Evolutionary conservation across 2,888 invertebrate species (phyloP), one percentile per base, ranked within the genome.

Genomic region (Dione juno): DNA sequence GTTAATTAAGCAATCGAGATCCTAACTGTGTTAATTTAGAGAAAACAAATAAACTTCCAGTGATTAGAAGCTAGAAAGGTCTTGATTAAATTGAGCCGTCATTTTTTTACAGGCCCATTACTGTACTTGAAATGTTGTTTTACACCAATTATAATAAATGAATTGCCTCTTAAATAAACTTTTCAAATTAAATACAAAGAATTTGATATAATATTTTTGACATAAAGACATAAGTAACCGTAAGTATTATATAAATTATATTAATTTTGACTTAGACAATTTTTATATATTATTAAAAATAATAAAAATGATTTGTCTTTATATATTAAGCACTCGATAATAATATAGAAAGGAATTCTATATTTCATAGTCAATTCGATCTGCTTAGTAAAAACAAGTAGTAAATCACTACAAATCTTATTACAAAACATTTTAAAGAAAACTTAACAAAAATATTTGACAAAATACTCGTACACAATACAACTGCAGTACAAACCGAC

Each of bases 21-120:
- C 76, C 77, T 78, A 78, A 79, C 76, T 73, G 74, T 74, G 76
- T 79, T 80, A 77, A 76, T 77, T 76, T 67, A 75, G 75, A 76
- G 75, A 75, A 76, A 77, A 75, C 73, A 76, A 76, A 77, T 79
- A 76, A 76, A 74, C 74, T 61, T 61, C 16, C 45, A 61, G 61
- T 61, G 61, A 61, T 45, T 61, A 61, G 61, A 61, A 45, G 45
- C 61, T 61, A 45, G 61, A 45, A 61, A 61, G 45, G 28, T 45
- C 45, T 45, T 59, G 59, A 67, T 67, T 41, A 54, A 66, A 67
- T 61, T n/a, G 61, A 7, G 61, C 45, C 28, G 61, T 61, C 61
- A 66, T 70, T 70, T 70, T 69, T 69, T 65, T 69, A 64, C 57
- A 48, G 57, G 6, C 21, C 40, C 28, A 57, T 64, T 61, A 67